Percentiles rank a stretch among this genome's conserved stretches.
phyloP scores from a whole-genome alignment of 1,140 invertebrate genomes.

The Nautilus pompilius region DNA sequence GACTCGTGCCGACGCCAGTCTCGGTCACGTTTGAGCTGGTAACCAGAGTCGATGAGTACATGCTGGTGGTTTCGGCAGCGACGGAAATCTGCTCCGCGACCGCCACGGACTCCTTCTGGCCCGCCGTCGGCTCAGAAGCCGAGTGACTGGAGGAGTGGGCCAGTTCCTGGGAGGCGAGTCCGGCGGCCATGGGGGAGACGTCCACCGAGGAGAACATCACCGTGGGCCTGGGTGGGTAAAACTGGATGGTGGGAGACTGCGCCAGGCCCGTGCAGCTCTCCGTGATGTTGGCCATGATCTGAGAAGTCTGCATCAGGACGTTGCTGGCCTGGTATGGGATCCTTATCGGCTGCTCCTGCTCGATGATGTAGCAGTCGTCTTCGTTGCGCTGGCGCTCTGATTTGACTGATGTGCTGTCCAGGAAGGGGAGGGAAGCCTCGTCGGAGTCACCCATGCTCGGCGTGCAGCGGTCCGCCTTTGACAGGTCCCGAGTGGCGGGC shows the following conservation, averaged over 20 bases:
- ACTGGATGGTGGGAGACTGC: background rate
- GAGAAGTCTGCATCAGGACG: background rate
- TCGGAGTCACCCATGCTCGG: background rate
- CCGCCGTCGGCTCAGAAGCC: too few species aligned
- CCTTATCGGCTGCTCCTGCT: background rate
- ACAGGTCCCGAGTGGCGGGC: background rate
- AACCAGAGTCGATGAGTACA: background rate
- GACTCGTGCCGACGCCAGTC: background rate
- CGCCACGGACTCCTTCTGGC: background rate
- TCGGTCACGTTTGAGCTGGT: background rate
- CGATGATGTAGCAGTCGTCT: conserved; percentile 2
- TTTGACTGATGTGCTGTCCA: background rate
- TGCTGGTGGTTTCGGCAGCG: background rate
- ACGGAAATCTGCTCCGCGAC: background rate
- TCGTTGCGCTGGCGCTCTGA: background rate
- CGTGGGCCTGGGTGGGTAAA: background rate
- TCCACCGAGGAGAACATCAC: background rate
- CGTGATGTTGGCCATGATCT: background rate
- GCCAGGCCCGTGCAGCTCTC: background rate
- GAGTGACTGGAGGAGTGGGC: background rate
- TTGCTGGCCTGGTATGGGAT: background rate
- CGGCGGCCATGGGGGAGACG: background rate
- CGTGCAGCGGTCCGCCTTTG: background rate
- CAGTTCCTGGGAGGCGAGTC: background rate
- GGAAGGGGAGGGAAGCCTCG: background rate